Base-by-base conservation (phyloP, 2,888 invertebrate species). In the Limenitis camilla region DNA sequence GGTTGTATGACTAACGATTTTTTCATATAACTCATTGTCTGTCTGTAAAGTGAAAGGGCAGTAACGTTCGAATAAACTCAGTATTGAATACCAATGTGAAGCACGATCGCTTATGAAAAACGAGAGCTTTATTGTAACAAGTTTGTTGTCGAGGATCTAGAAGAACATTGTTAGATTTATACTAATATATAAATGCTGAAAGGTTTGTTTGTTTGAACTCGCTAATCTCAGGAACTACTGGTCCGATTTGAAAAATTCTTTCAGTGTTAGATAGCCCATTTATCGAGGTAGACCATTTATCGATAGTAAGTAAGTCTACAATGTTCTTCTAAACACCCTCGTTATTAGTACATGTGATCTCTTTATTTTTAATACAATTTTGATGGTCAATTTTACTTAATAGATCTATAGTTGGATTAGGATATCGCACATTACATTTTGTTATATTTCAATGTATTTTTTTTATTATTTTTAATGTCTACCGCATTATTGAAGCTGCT, bases 331-430 rank as follows among this genome's bases (percentile, higher is more conserved):
- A 19, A 19, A 19, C 3, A 19, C 19, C 78, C 78, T 81, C 82
- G 79, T 78, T 83, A 78, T 78, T 83, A 76, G 73, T 76, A 76
- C 78, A 77, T 76, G 77, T 85, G 86, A 87, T 87, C 86, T 87
- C 86, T 82, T 83, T 84, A 78, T 81, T 84, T 83, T 78, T 84
- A 85, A 81, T 83, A 78, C 73, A 79, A 79, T 82, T 84, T 84
- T 83, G 82, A 83, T 81, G 84, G 83, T 82, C 83, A 79, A 84
- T 84, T 81, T 85, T 86, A 86, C 85, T 85, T 86, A 84, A 81
- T 85, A 85, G 80, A 71, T 75, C 74, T 84, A 72, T 76, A 74
- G 79, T 61, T 75, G 72, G 69, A 70, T 71, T 81, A 79, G 73
- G 65, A 65, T 61, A 68, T 76, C 75, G 76, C 79, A 79, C 79